Percentiles rank a stretch among this genome's conserved stretches.
These are phyloP conservation scores for Accipiter virgatus DNA, from an alignment of 2,113 vertebrate genomes.

Conservation along the genomic window DNA sequence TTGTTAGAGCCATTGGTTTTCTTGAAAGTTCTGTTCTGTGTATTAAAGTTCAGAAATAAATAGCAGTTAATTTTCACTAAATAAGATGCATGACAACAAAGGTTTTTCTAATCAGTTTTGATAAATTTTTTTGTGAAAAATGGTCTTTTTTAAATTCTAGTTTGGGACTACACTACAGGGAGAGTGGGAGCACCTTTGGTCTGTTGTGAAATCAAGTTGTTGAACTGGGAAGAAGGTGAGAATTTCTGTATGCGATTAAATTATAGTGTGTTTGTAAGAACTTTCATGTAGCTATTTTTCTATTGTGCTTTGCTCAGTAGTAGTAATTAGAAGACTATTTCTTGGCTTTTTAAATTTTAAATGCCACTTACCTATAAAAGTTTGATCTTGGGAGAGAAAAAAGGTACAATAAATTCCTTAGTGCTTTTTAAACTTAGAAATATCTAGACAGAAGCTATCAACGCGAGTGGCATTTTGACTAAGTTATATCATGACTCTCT, in stretches of 20 bases:
- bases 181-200: constrained; percentile 92
- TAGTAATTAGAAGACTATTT: not conserved
- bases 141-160: constrained; percentile 59
- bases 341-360: not conserved
- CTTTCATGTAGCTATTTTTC: not conserved
- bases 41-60: not conserved
- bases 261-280: not conserved
- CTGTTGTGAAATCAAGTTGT: constrained; percentile 91
- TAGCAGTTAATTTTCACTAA: not conserved
- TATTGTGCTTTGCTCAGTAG: not conserved
- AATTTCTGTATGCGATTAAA: not conserved
- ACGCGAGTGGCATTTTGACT: not conserved
- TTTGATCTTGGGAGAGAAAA: not conserved
- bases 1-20: not conserved
- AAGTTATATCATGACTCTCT: not conserved
- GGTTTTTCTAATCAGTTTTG: not conserved
- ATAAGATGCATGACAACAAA: not conserved
- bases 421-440: not conserved
- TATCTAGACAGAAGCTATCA: not conserved
- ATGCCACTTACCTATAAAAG: not conserved
- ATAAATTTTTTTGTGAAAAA: not conserved
- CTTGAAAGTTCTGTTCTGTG: not conserved
- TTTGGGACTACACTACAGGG: constrained; percentile 94
- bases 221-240: constrained; percentile 96
- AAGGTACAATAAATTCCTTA: not conserved